A percentile compares a stretch with the other conserved stretches of the same genome.
These are phyloP conservation scores for Patella depressa DNA, from an alignment of 2,888 invertebrate species.

Conservation along the genomic window DNA sequence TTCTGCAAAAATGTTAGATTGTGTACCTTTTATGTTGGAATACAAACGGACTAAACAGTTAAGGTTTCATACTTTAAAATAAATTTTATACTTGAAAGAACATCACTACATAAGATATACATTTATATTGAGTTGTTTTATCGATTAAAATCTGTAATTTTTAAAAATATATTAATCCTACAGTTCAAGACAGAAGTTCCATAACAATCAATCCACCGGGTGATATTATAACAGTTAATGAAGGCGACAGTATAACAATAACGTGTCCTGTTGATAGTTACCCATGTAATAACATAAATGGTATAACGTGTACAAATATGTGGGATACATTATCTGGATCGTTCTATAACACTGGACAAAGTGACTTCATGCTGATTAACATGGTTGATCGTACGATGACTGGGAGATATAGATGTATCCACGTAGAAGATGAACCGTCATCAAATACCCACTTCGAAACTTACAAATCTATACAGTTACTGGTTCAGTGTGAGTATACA, in stretches of 20 bases:
- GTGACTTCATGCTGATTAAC: neutral
- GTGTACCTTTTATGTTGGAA: no score
- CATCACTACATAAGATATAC: no score
- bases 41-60: no score
- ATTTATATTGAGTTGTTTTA: no score
- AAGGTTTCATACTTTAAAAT: no score
- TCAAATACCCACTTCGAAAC: neutral
- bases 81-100: no score
- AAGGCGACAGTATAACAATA: neutral
- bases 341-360: neutral
- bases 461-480: neutral
- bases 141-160: no score
- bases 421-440: neutral
- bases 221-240: conserved; percentile 5
- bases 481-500: neutral
- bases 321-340: neutral
- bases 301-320: neutral
- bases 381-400: neutral
- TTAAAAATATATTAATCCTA: no score
- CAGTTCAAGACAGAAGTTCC: no score
- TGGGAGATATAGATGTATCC: neutral
- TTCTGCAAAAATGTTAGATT: no score
- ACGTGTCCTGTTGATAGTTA: neutral
- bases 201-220: neutral
- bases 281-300: neutral